Conservation (phyloP, 2,888 invertebrate genomes). For the Plagodis dolabraria region DNA sequence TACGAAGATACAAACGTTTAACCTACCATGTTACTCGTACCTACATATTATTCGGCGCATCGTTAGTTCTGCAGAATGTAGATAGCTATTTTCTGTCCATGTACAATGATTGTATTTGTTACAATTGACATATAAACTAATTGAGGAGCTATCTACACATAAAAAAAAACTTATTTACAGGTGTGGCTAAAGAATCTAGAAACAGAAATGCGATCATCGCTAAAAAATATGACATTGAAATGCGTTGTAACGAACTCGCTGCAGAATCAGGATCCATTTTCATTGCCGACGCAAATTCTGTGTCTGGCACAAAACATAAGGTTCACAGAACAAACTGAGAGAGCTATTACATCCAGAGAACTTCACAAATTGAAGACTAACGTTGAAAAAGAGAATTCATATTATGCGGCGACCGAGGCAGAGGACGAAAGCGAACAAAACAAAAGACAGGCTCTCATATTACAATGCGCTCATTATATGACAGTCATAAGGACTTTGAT, state of each 20-base stretch:
- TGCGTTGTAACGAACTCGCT: conserved; percentile 77
- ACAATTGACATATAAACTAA: no score
- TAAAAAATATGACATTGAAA: conserved; percentile 88
- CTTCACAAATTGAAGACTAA: conserved; percentile 81
- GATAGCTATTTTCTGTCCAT: no score
- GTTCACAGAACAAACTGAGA: conserved; percentile 94
- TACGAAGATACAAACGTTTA: no score
- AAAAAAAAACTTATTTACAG: conserved; percentile 53
- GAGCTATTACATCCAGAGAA: conserved; percentile 88
- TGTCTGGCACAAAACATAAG: conserved; percentile 93
- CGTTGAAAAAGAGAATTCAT: conserved; percentile 79
- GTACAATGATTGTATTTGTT: no score
- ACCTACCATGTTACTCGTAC: no score
- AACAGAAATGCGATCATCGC: conserved; percentile 88
- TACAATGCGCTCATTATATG: conserved; percentile 97
- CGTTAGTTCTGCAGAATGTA: no score
- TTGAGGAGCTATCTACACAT: not conserved
- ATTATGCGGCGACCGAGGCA: conserved; percentile 80
- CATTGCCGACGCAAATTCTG: conserved; percentile 90
- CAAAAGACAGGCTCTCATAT: conserved; percentile 95
- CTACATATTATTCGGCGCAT: no score
- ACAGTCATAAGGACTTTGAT: conserved; percentile 92
- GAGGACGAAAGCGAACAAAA: conserved; percentile 87
- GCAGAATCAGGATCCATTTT: conserved; percentile 77
- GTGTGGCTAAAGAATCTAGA: conserved; percentile 92